Base-by-base conservation (phyloP, 2,113 vertebrate genomes). In the Boulengeromyrus knoepffleri region DNA sequence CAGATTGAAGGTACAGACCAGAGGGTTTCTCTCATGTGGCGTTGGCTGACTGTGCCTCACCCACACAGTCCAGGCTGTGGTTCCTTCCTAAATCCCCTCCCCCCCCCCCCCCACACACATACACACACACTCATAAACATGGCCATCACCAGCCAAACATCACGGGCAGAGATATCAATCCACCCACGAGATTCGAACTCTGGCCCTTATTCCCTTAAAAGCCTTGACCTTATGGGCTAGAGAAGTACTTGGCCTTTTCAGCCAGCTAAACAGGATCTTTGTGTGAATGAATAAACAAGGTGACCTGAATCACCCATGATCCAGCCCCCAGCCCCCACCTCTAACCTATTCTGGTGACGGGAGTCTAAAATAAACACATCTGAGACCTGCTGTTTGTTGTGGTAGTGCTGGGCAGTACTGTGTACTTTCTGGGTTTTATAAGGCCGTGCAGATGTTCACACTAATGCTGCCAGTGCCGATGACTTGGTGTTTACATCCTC, bases 161-260 rank as follows among this genome's bases (percentile, higher is more conserved):
- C 36, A 24, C 39, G 13, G 42, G 50, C 53, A 31, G 24, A 49
- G 24, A 89, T 83, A 49, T 84, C 77, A 89, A 89, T 85, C 50
- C 89, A 62, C 42, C 50, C 52, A 62, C 52, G n/a, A 85, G 89
- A 89, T 85, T 85, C 47, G 3, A 89, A 83, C 77, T 46, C 47
- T 49, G 83, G 56, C 42, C 80, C n/a, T 12, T 12, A n/a, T 21
- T 87, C 89, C 12, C 80, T 83, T 45, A 56, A 85, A 85, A 89
- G 80, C 89, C 31, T 19, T 58, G 74, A 24, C 85, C 56, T 89
- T 36, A 85, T 46, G 49, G 45, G 89, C 74, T 24, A 5, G 31
- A 13, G 50, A 85, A 42, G 21, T 36, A 39, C 50, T 45, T 53
- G 74, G 74, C 77, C 45, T 58, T 84, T 89, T 56, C 47, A 24